These are phyloP conservation scores for Fulmarus glacialis DNA, from an alignment of 2,113 vertebrate genomes.

Conservation along the genomic window DNA sequence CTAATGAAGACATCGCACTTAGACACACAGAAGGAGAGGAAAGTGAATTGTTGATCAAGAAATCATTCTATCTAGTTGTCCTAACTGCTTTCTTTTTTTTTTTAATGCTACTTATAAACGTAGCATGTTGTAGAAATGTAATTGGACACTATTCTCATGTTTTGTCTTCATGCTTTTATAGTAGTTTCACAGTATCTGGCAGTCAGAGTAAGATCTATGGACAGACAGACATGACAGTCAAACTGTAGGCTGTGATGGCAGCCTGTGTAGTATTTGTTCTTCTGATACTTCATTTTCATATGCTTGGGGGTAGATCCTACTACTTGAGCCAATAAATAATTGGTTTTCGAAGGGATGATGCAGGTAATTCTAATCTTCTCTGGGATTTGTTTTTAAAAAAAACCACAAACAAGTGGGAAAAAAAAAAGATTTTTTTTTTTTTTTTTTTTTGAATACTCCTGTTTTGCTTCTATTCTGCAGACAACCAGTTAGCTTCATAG, in stretches of 20 bases:
- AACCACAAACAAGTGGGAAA: neutral
- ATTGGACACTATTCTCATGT: neutral
- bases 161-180: neutral
- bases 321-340: neutral
- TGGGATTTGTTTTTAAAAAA: neutral
- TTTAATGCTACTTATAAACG: neutral
- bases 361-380: neutral
- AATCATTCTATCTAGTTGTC: neutral
- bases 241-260: neutral
- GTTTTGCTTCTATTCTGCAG: neutral
- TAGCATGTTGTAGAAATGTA: neutral
- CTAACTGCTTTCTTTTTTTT: neutral
- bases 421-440: neutral
- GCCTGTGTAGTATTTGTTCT: neutral
- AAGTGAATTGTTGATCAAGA: neutral
- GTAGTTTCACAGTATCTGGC: slow-evolving; percentile 30
- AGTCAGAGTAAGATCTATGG: neutral
- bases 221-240: neutral
- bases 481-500: neutral
- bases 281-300: neutral
- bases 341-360: neutral
- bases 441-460: neutral
- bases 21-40: neutral
- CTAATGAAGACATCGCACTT: slow-evolving; percentile 51
- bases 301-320: neutral